Conservation (phyloP, 2,113 vertebrate genomes). For the Coptodon rendalli region DNA sequence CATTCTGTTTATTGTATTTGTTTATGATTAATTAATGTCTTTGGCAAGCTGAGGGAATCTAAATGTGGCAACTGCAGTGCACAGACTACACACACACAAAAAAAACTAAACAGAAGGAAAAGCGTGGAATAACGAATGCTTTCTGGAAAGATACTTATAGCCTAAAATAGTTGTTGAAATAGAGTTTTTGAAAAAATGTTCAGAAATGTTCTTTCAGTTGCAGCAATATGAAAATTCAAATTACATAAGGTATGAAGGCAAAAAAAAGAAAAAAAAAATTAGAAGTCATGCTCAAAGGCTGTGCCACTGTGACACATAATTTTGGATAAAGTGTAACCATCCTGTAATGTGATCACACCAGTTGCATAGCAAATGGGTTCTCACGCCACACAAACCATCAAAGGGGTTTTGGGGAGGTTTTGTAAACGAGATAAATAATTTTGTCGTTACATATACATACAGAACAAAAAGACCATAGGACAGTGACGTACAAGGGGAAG, state of each 20-base stretch:
- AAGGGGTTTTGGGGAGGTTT: background rate
- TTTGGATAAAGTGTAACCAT: background rate
- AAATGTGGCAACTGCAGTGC: background rate
- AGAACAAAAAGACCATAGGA: background rate
- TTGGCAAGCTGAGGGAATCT: background rate
- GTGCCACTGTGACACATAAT: background rate
- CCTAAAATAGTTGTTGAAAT: background rate
- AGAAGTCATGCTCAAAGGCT: background rate
- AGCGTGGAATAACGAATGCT: background rate
- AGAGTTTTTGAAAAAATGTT: background rate
- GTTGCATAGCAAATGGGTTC: background rate
- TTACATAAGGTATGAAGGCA: background rate
- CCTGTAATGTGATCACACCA: background rate
- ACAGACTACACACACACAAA: background rate
- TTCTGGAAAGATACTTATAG: background rate
- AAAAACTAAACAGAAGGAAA: background rate
- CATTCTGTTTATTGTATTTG: conserved; percentile 30
- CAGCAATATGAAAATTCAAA: background rate
- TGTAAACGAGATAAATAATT: background rate
- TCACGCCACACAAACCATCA: background rate
- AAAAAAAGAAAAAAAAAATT: background rate
- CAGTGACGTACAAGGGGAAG: background rate
- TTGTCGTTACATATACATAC: background rate
- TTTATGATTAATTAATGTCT: conserved; percentile 44
- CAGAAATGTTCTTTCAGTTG: background rate